Conservation (phyloP, 2,113 vertebrate genomes). For the Ceyx margarethae region DNA sequence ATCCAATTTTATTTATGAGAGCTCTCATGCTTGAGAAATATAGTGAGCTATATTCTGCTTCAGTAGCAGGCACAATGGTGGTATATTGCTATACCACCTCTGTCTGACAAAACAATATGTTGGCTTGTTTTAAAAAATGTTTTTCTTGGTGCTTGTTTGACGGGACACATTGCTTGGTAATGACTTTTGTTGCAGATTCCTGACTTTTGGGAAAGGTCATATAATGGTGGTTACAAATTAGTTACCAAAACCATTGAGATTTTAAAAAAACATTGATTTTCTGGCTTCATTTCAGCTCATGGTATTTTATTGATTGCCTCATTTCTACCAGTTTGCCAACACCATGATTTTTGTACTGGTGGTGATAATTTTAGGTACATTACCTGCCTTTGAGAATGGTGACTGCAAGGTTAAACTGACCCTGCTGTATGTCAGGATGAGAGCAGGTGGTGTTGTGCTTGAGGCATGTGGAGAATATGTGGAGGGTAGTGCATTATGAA, state of each 20-base stretch:
- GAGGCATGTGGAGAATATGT: background rate
- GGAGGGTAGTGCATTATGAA: background rate
- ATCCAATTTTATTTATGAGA: background rate
- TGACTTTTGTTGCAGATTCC: background rate
- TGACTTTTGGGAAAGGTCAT: background rate
- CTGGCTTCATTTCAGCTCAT: background rate
- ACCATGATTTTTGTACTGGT: accelerated
- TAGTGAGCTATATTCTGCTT: background rate
- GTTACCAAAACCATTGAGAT: background rate
- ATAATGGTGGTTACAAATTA: background rate
- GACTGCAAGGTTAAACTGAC: background rate
- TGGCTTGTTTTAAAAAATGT: background rate
- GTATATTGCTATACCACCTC: background rate
- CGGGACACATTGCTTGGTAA: background rate
- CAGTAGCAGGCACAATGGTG: background rate
- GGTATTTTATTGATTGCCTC: background rate
- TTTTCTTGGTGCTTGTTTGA: background rate
- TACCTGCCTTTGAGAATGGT: background rate
- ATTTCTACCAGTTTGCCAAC: background rate
- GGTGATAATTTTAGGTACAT: background rate
- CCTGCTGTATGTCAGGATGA: background rate
- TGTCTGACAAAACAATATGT: background rate
- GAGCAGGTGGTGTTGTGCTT: background rate
- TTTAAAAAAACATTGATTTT: background rate
- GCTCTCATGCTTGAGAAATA: background rate